These are phyloP conservation scores for Enteromius anoplus DNA, from an alignment of 2,797 vertebrate species.

Conservation along the genomic window DNA sequence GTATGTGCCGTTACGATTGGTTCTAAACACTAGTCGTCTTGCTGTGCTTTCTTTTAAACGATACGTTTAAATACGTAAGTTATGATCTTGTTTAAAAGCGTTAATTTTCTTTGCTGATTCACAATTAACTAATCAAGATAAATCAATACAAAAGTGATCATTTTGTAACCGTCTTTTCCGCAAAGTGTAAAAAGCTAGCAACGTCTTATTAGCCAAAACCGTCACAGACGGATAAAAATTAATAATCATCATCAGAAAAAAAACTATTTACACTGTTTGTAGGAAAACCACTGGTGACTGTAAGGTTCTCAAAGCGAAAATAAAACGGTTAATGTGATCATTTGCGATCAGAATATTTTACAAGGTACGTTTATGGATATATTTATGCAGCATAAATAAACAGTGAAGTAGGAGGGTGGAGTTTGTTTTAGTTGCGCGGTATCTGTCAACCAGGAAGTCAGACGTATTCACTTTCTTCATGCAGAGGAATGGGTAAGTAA, in stretches of 20 bases:
- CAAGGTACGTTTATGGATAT: background rate
- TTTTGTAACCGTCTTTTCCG: background rate
- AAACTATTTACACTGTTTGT: background rate
- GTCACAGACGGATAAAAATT: background rate
- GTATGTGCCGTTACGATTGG: too few species aligned
- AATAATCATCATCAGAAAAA: background rate
- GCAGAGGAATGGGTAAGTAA: conserved; percentile 42
- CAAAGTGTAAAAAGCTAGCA: background rate
- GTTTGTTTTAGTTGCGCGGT: background rate
- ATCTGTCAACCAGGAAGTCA: conserved; percentile 50
- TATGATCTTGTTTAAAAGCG: background rate
- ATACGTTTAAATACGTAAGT: background rate
- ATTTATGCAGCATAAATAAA: background rate
- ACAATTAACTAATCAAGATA: background rate
- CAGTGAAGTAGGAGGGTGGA: conserved; percentile 10
- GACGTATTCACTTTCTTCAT: conserved; percentile 22
- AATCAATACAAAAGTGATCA: background rate
- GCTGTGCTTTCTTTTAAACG: background rate
- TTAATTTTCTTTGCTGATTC: background rate
- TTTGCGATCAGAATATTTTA: background rate
- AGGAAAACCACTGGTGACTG: background rate
- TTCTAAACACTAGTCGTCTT: background rate
- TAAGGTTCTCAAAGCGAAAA: too few species aligned
- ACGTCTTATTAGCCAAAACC: background rate
- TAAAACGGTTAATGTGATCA: background rate